Evolutionary conservation across 2,113 vertebrate species (phyloP), one percentile per base, ranked within the genome.

Genomic region (Uria lomvia): DNA sequence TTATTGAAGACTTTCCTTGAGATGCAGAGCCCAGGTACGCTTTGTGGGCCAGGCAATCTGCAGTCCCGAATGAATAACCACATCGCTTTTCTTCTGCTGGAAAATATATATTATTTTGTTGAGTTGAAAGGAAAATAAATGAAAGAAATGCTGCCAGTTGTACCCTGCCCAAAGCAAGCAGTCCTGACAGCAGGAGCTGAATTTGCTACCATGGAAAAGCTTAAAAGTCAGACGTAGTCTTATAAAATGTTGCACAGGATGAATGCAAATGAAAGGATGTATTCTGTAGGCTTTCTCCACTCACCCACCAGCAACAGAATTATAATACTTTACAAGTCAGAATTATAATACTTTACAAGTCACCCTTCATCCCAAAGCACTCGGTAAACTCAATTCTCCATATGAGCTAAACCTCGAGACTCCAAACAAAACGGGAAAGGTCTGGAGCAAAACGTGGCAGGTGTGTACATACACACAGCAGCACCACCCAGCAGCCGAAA

Each of bases 61-160:
- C 22, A 80, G 32, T 43, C 22, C 42, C 9, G 1, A 88, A 83
- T 83, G 26, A 86, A 55, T 90, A 91, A 80, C 59, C 34, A n/a
- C 45, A 19, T 36, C 3, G 2, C 26, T 93, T 95, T 88, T 72
- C 71, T 95, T 79, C 52, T 86, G 19, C 88, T 96, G 81, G 76
- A 96, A 92, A 79, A 95, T 53, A 52, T 19, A 30, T 85, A 84
- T 94, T 96, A 84, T 96, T 97, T 89, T 88, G 72, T 90, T 96
- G 93, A 32, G 15, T 93, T 88, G 74, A 95, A 94, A 88, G 52
- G 86, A 91, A 98, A 97, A 97, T 95, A 95, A 96, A 95, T 88
- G 73, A 98, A 97, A 97, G 95, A 95, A 96, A 95, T 88, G 77
- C 86, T 85, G 84, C 90, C 88, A 84, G 78, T 92, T 93, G 76